Evolutionary conservation across 2,113 vertebrate genomes (phyloP), one percentile per base, ranked within the genome.

Genomic region (Nothobranchius kuhntae): DNA sequence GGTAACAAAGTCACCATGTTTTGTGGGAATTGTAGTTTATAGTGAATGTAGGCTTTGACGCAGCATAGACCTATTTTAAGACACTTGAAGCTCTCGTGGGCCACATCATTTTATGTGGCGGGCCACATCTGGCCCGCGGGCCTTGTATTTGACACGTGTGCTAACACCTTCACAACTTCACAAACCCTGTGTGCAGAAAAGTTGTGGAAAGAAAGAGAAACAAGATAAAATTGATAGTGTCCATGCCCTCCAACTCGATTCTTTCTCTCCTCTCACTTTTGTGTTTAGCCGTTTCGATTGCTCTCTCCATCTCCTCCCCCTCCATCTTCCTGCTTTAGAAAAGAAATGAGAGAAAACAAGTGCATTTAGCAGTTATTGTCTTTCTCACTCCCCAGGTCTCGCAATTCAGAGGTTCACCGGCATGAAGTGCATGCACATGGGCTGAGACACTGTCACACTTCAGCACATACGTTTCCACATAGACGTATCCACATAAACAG

Each of bases 311-410:
- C 82, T 76, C 73, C 73, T 78, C 78, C 75, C 55, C 59, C 66
- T 73, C 68, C 65, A 53, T 71, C 76, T 59, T 73, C 77, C 66
- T 72, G 73, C 83, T 75, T 85, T 63, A 71, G 55, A 79, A 79
- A 89, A 85, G 78, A 87, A 80, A 85, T 74, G 74, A 81, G 76
- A 75, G 69, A 77, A 86, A 85, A 84, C 63, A 83, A 87, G 70
- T 75, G 75, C 79, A 80, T 83, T 85, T 80, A 84, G 80, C n/a
- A 26, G 56, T 79, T 86, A 78, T 82, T 85, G 78, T 75, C 80
- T 82, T 73, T 73, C 76, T 75, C 52, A 42, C 73, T 80, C 82
- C 66, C 68, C 40, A 60, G 63, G 73, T 78, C 63, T 17, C 9
- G 70, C 70, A 77, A 84, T 85, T 67, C 78, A 55, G 40, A 7